Conservation (phyloP, 2,888 invertebrate genomes). For the Panzeria rudis region DNA sequence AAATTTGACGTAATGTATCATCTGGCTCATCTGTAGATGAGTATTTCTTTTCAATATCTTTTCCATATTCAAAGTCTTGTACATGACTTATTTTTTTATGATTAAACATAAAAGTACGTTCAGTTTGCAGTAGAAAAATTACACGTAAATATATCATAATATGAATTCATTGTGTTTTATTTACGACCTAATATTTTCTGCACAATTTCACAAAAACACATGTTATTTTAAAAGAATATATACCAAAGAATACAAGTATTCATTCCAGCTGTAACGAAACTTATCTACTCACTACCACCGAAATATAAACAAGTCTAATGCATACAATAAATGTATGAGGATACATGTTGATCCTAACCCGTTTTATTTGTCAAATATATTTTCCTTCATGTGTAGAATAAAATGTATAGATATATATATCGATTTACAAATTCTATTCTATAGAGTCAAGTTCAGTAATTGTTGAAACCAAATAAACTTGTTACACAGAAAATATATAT, state of each 20-base stretch:
- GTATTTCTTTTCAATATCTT: neutral
- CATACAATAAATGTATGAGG: neutral
- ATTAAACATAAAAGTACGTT: neutral
- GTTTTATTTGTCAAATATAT: neutral
- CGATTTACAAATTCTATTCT: neutral
- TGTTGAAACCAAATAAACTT: neutral
- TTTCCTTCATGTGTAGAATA: neutral
- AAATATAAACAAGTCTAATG: neutral
- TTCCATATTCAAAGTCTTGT: neutral
- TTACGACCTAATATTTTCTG: constrained; percentile 32
- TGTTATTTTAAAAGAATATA: neutral
- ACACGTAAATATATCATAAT: neutral
- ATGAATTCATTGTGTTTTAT: constrained; percentile 18
- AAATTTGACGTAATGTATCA: neutral
- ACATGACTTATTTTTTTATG: neutral
- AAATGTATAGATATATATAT: neutral
- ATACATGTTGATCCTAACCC: neutral
- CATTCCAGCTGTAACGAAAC: neutral
- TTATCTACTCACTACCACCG: neutral
- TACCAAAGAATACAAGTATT: neutral
- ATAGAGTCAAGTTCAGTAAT: neutral
- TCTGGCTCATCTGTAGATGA: neutral
- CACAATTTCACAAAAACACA: constrained; percentile 59
- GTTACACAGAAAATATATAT: neutral
- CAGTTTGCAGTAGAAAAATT: no score